Base-by-base conservation (phyloP, 2,113 vertebrate species). In the Seriola rivoliana region DNA sequence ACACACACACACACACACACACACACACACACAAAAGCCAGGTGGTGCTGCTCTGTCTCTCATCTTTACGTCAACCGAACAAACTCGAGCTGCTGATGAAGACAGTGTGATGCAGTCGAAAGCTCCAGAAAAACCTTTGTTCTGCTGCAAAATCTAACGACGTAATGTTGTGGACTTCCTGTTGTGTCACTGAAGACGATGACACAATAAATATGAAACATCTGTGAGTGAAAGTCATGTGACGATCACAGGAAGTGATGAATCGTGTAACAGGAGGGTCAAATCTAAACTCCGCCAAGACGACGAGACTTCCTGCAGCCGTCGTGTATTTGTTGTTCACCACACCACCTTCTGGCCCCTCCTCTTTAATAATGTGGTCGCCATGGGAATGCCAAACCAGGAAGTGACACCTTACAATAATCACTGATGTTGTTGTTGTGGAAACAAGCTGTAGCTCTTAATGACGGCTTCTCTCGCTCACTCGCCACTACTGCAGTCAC, bases 401-500 rank as follows among this genome's bases (percentile, higher is more conserved):
- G 91, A 92, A 88, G 83, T 72, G 72, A 78, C 44, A 68, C 50
- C 66, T 77, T 17, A 32, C 71, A 69, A 85, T 82, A 78, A 88
- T 52, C 32, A 16, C 64, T 54, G 80, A 77, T 17, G 21, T 54
- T 58, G 70, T 34, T 90, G 91, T 89, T 92, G 81, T 89, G 78
- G 75, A 90, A 92, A 92, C 91, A 90, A 71, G 32, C 77, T 38
- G 71, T 2, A 67, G 75, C 59, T 23, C 74, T 83, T 75, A 67
- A 80, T 68, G 79, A 71, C 1, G 65, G 73, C 60, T 59, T 52
- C 40, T 73, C 44, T 77, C 3, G 19, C 70, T 77, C 3, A 14
- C 70, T 29, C 16, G 38, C 69, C 44, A 50, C 29, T 29, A 29
- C 29, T 29, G 29, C 67, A 25, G 78, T 74, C 84, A 75, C 60